Conservation (phyloP, 2,888 invertebrate species). For the Piscicola geometra region DNA sequence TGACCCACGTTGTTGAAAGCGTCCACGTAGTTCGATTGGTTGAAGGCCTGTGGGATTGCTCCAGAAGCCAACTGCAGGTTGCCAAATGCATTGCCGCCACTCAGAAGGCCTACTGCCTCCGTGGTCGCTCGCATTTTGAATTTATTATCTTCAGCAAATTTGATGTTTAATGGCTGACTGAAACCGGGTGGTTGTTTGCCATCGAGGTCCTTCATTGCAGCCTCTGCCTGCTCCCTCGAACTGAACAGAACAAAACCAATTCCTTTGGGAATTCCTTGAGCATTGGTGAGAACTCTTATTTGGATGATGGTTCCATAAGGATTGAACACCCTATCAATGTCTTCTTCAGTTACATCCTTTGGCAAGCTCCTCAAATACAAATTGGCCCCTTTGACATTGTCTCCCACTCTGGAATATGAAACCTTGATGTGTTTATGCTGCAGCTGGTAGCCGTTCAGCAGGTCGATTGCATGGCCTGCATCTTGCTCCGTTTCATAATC, state of each 20-base stretch:
- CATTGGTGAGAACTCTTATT: constrained; percentile 74
- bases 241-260: constrained; percentile 80
- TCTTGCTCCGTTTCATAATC: constrained; percentile 81
- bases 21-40: constrained; percentile 26
- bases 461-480: constrained; percentile 77
- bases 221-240: constrained; percentile 56
- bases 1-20: constrained; percentile 36
- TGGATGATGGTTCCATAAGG: constrained; percentile 86
- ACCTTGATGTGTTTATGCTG: constrained; percentile 89
- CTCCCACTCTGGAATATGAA: constrained; percentile 75
- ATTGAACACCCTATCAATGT: constrained; percentile 77
- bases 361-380: constrained; percentile 88
- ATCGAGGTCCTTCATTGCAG: constrained; percentile 39
- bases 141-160: constrained; percentile 76
- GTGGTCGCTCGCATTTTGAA: constrained; percentile 39
- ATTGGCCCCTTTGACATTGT: constrained; percentile 87
- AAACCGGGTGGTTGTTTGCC: constrained; percentile 39
- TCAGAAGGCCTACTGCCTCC: constrained; percentile 28
- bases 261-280: constrained; percentile 79
- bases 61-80: constrained; percentile 19
- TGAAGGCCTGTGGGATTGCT: constrained; percentile 21
- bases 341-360: constrained; percentile 62
- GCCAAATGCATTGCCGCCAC: constrained; percentile 15
- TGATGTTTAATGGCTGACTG: constrained; percentile 72
- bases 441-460: constrained; percentile 78